A percentile compares a stretch with the other conserved stretches of the same genome.
These are phyloP conservation scores for Nymphalis urticae DNA, from an alignment of 2,888 invertebrate genomes.

Conservation along the genomic window DNA sequence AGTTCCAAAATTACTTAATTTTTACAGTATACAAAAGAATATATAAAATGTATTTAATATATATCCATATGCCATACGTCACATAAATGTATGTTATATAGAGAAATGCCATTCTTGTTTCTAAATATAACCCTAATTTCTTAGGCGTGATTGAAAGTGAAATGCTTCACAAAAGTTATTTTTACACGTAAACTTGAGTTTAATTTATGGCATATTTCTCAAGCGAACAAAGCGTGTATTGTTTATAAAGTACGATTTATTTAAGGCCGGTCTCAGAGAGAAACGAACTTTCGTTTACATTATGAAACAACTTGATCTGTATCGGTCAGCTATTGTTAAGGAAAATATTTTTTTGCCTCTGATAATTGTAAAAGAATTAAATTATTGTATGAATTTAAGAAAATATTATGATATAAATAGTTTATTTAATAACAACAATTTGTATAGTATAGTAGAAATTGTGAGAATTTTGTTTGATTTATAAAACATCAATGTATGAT, in stretches of 20 bases:
- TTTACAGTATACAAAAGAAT: no score
- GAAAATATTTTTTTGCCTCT: slow-evolving; percentile 22
- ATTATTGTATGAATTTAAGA: neutral
- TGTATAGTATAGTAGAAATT: no score
- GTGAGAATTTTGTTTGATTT: no score
- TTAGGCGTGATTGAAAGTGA: slow-evolving; percentile 26
- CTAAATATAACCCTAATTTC: slow-evolving; percentile 4
- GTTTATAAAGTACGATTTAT: slow-evolving; percentile 70
- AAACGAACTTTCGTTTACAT: slow-evolving; percentile 65
- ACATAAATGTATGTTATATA: neutral
- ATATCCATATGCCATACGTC: neutral
- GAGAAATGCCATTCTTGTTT: neutral
- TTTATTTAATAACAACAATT: no score
- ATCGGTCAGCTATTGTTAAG: slow-evolving; percentile 59
- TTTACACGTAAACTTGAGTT: slow-evolving; percentile 36
- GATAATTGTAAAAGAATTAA: neutral
- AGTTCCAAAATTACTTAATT: no score
- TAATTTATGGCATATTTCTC: slow-evolving; percentile 69
- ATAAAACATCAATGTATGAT: no score
- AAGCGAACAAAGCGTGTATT: slow-evolving; percentile 75
- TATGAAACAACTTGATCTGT: slow-evolving; percentile 61
- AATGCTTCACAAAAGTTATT: slow-evolving; percentile 32
- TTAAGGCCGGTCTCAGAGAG: slow-evolving; percentile 68
- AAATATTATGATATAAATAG: no score
- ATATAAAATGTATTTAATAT: no score